A percentile compares a stretch with the other conserved stretches of the same genome.
These are phyloP conservation scores for Nebria ingens DNA, from an alignment of 1,140 invertebrate genomes.

Conservation along the genomic window DNA sequence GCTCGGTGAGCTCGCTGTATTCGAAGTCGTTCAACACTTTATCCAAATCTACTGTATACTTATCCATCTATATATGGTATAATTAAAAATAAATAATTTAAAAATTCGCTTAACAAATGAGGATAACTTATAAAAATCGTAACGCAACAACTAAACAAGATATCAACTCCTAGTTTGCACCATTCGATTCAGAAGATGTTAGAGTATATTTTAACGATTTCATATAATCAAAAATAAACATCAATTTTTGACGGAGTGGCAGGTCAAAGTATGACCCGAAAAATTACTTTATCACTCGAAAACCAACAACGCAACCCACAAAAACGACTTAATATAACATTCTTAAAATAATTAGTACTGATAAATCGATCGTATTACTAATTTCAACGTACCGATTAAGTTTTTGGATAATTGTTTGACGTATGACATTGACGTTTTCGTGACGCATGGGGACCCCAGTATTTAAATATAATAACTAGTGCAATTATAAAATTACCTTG, in stretches of 20 bases:
- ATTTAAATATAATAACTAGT: not conserved
- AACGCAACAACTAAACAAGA: not conserved
- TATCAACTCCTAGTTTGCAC: too few species aligned
- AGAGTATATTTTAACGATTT: not conserved
- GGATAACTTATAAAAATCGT: not conserved
- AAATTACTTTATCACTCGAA: too few species aligned
- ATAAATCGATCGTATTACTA: too few species aligned
- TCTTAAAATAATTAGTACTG: too few species aligned
- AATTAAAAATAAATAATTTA: not conserved
- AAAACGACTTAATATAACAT: too few species aligned
- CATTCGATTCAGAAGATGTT: too few species aligned
- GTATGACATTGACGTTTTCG: too few species aligned
- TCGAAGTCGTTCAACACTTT: conserved; percentile 83
- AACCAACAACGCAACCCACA: too few species aligned
- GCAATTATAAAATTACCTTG: not conserved
- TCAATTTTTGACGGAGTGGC: not conserved
- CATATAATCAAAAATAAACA: not conserved
- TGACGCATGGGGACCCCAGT: too few species aligned
- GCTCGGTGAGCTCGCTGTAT: conserved; percentile 45
- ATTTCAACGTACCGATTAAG: too few species aligned
- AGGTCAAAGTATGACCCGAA: too few species aligned
- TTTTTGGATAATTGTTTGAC: too few species aligned
- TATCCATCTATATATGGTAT: conserved; percentile 27
- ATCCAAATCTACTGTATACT: conserved; percentile 61
- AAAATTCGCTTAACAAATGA: not conserved